Conservation (phyloP, 2,797 vertebrate species). For the Sandelia bainsii region DNA sequence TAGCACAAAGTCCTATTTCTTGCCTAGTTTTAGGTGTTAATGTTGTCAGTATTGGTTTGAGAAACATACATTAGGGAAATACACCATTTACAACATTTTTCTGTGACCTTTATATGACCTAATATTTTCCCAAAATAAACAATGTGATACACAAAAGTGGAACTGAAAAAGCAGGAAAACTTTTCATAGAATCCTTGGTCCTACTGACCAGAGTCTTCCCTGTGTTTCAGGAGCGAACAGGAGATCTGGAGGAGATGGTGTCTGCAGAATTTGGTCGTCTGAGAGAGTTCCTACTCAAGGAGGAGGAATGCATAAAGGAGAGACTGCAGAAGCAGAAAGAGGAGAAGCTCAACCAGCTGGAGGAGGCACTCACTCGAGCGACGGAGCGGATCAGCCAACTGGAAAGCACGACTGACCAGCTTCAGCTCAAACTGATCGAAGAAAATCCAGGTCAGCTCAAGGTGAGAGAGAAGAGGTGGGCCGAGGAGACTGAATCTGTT, state of each 20-base stretch:
- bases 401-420: constrained; percentile 64
- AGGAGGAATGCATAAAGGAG: constrained; percentile 77
- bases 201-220: neutral
- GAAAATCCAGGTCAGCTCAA: constrained; percentile 81
- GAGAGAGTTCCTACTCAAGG: constrained; percentile 74
- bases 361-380: constrained; percentile 72
- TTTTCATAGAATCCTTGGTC: neutral
- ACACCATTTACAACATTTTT: no score
- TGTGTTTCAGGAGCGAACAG: constrained; percentile 66
- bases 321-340: constrained; percentile 75
- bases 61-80: no score
- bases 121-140: no score
- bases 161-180: neutral
- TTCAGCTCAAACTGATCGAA: constrained; percentile 72
- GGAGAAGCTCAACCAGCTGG: constrained; percentile 74
- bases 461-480: constrained; percentile 53
- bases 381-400: constrained; percentile 77
- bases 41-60: no score
- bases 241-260: constrained; percentile 75
- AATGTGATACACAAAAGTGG: no score
- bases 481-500: neutral
- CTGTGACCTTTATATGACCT: no score
- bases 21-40: no score
- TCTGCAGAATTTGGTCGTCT: constrained; percentile 72
- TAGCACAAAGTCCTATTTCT: no score